Conservation (phyloP, 2,888 invertebrate species). For the Leptinotarsa tumamoca region DNA sequence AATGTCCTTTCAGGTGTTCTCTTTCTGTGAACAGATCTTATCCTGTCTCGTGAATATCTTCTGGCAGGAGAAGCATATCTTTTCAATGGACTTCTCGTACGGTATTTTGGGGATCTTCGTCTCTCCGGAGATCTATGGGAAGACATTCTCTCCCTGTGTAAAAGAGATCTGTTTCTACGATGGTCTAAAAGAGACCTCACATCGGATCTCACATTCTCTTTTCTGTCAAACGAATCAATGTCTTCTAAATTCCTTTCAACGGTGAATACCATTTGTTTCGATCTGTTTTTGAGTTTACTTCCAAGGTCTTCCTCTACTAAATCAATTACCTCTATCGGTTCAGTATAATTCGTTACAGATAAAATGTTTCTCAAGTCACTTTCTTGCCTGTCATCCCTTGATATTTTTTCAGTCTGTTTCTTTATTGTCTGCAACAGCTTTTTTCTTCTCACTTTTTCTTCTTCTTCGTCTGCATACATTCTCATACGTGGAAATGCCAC, state of each 20-base stretch:
- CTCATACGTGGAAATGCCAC: conserved; percentile 79
- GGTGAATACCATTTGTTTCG: conserved; percentile 56
- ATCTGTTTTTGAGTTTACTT: conserved; percentile 56
- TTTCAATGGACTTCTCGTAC: conserved; percentile 32
- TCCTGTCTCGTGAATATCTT: conserved; percentile 32
- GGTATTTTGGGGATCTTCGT: conserved; percentile 22
- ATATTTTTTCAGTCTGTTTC: conserved; percentile 61
- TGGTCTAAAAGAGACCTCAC: conserved; percentile 40
- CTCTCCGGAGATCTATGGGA: conserved; percentile 10
- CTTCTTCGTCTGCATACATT: conserved; percentile 91
- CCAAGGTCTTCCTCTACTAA: conserved; percentile 54
- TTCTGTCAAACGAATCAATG: conserved; percentile 29
- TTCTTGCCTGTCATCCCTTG: conserved; percentile 50
- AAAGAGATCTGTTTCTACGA: conserved; percentile 37
- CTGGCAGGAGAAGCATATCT: conserved; percentile 30
- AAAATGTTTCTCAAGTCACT: conserved; percentile 56
- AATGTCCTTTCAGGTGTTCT: conserved; percentile 44
- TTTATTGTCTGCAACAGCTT: conserved; percentile 59
- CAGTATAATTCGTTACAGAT: conserved; percentile 48
- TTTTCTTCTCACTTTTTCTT: conserved; percentile 70
- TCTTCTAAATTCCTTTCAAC: conserved; percentile 49
- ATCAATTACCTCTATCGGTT: conserved; percentile 33
- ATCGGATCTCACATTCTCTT: conserved; percentile 41
- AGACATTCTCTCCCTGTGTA: conserved; percentile 18
- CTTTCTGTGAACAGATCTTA: conserved; percentile 24